Conservation (phyloP, 2,888 invertebrate genomes). For the Dynastes maya region DNA sequence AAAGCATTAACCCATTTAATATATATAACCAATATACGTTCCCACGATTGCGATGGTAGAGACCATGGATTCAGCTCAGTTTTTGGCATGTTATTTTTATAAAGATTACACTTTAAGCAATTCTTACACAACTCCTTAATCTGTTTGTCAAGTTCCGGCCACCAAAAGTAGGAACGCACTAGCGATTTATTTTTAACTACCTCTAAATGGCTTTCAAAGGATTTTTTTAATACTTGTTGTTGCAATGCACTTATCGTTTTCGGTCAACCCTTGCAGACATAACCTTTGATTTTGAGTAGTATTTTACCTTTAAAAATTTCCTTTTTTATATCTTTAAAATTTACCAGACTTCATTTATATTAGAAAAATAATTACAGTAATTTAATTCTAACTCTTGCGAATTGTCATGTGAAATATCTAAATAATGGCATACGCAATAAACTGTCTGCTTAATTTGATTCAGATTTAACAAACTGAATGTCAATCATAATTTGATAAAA, state of each 20-base stretch:
- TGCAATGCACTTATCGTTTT: not conserved
- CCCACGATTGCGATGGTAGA: not conserved
- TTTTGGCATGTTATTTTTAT: not conserved
- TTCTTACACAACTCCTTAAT: not conserved
- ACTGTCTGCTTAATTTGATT: slow-evolving; percentile 41
- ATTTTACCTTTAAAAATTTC: not conserved
- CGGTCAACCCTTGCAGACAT: slow-evolving; percentile 11
- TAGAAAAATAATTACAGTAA: slow-evolving; percentile 7
- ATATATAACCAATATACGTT: not conserved
- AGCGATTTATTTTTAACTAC: not conserved
- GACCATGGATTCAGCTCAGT: not conserved
- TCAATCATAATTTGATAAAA: too few relatives aligned
- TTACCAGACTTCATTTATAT: not conserved
- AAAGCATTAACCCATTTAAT: not conserved
- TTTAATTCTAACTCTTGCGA: not conserved
- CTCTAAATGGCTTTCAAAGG: not conserved
- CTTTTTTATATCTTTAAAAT: not conserved
- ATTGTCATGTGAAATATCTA: too few relatives aligned
- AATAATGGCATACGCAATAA: not conserved
- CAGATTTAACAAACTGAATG: slow-evolving; percentile 10
- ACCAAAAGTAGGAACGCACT: not conserved
- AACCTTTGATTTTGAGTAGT: not conserved
- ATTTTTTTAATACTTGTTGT: not conserved
- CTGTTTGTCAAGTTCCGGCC: not conserved
- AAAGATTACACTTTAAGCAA: not conserved